A percentile compares a stretch with the other conserved stretches of the same genome.
Evolutionary conservation across 2,797 vertebrate genomes (phyloP).

Genomic region (Gephyroberyx darwinii): DNA sequence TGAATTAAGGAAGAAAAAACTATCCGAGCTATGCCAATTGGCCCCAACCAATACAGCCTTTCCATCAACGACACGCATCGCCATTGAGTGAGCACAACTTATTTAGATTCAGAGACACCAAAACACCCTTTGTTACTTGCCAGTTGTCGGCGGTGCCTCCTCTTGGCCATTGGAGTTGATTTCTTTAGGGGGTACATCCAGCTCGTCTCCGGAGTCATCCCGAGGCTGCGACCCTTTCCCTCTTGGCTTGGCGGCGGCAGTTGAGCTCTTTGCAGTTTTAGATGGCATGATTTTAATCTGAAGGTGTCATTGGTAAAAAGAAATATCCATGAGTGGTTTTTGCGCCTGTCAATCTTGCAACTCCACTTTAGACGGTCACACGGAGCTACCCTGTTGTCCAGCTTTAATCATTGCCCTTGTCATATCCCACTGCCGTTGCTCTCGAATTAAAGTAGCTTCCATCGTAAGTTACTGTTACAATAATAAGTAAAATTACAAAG

Average conservation of each 20-base stretch:
- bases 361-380: slow-evolving; percentile 67
- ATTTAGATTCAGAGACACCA: slow-evolving; percentile 77
- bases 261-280: slow-evolving; percentile 87
- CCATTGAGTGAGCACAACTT: slow-evolving; percentile 75
- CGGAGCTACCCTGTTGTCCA: slow-evolving; percentile 65
- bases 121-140: slow-evolving; percentile 83
- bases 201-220: slow-evolving; percentile 83
- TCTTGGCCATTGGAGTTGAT: slow-evolving; percentile 75
- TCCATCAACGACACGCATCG: slow-evolving; percentile 61
- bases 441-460: slow-evolving; percentile 30
- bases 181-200: slow-evolving; percentile 79
- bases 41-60: slow-evolving; percentile 61
- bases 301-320: slow-evolving; percentile 62
- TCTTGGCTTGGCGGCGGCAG: slow-evolving; percentile 79
- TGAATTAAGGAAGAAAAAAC: slow-evolving; percentile 60
- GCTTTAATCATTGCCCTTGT: slow-evolving; percentile 66
- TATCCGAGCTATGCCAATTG: slow-evolving; percentile 66
- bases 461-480: slow-evolving; percentile 13
- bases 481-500: slow-evolving; percentile 3
- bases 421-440: slow-evolving; percentile 56
- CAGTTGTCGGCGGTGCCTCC: slow-evolving; percentile 79
- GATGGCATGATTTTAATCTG: slow-evolving; percentile 87
- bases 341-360: slow-evolving; percentile 71
- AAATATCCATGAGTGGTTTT: slow-evolving; percentile 71
- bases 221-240: slow-evolving; percentile 81